Percentiles rank a stretch among this genome's conserved stretches.
phyloP scores from a whole-genome alignment of 2,888 invertebrate species.

The Drosophila ezoana region DNA sequence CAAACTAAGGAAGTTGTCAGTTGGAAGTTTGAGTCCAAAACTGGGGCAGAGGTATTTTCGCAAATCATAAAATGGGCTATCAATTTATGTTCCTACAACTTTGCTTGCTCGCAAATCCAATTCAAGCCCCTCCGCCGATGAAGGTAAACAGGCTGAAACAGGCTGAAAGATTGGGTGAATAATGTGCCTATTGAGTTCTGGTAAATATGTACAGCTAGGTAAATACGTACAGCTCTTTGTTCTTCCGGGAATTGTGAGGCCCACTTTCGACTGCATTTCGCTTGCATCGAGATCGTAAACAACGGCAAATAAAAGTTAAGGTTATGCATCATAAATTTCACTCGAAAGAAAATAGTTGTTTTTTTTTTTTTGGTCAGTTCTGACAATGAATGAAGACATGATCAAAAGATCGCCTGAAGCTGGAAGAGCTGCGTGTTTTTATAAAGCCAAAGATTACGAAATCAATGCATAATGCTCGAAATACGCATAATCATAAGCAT shows the following conservation, averaged over 20 bases:
- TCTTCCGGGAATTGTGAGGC: conserved; percentile 11
- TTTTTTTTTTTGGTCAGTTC: conserved; percentile 41
- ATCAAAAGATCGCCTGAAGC: too few species aligned
- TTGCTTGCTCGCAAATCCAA: too few species aligned
- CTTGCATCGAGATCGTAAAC: conserved; percentile 38
- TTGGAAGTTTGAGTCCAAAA: too few species aligned
- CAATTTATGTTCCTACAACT: too few species aligned
- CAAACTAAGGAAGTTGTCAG: too few species aligned
- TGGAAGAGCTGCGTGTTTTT: background rate
- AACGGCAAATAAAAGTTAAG: conserved; percentile 50
- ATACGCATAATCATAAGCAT: conserved; percentile 45
- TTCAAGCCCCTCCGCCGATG: too few species aligned
- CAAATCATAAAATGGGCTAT: too few species aligned
- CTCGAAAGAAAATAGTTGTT: conserved; percentile 27
- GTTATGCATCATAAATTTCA: conserved; percentile 73
- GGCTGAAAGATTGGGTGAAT: too few species aligned
- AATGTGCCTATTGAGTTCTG: too few species aligned
- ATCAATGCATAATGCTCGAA: conserved; percentile 34
- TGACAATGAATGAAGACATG: conserved; percentile 64
- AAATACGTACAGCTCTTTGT: background rate
- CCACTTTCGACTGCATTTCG: conserved; percentile 42
- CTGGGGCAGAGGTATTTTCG: too few species aligned
- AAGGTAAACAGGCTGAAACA: too few species aligned
- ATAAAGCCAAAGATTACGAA: conserved; percentile 50
- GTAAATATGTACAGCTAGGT: too few species aligned